Conservation (phyloP, 2,797 vertebrate genomes). For the Hemitrygon akajei region DNA sequence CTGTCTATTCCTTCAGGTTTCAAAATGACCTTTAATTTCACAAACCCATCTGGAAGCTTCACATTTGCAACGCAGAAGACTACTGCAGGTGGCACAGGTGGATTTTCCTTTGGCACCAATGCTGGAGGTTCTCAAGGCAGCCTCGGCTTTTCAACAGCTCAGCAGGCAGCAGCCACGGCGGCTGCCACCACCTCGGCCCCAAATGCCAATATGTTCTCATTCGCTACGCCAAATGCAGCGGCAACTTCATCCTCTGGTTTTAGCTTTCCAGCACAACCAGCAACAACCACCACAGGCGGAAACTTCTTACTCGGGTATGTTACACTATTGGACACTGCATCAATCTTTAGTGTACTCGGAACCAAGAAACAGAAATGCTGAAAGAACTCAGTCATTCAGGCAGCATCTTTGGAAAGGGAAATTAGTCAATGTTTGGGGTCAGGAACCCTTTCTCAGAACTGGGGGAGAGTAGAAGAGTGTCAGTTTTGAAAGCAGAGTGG, state of each 20-base stretch:
- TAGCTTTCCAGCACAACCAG: background rate
- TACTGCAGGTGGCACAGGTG: background rate
- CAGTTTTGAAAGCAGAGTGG: no score
- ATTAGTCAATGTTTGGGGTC: no score
- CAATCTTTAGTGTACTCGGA: background rate
- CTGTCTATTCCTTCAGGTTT: background rate
- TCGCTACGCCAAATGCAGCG: background rate
- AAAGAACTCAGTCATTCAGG: no score
- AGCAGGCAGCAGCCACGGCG: background rate
- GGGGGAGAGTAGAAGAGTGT: no score
- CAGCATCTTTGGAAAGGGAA: no score
- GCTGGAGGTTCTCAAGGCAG: background rate
- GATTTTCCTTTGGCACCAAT: background rate
- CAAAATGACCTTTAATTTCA: slow-evolving; percentile 20
- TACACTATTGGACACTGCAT: no score
- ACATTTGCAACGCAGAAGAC: background rate
- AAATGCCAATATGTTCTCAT: background rate
- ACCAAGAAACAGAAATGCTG: no score
- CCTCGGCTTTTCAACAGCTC: background rate
- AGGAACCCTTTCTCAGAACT: no score
- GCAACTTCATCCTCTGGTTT: background rate
- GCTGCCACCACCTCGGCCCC: background rate
- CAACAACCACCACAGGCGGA: background rate
- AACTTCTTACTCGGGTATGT: slow-evolving; percentile 14
- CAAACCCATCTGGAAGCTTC: background rate